Evolutionary conservation across 35 echinoderm and acorn worm species (phyloP), one percentile per base, ranked within the genome.

Genomic region (Patiria miniata): DNA sequence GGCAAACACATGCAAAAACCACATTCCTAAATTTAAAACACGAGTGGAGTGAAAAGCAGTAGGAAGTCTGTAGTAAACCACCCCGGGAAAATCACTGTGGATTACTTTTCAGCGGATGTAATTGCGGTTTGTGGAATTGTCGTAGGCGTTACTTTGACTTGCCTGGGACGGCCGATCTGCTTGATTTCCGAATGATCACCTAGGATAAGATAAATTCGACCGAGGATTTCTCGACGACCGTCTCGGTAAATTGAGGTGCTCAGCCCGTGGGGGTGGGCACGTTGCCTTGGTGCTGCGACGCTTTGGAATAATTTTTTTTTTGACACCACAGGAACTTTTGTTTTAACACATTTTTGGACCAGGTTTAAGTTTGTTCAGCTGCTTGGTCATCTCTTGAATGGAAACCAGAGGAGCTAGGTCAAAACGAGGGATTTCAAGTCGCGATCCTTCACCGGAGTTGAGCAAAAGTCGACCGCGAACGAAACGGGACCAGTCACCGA

Each of bases 11-110:
- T 47, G 42, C 42, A 12, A 47, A 47, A 47, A 22, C 19, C 65
- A 73, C 65, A 73, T 73, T 73, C 65, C 65, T 73, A 32, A 47
- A 73, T 73, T 73, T 23, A 73, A 73, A 73, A 73, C 65, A 73
- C 26, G 26, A 26, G 8, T 73, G 65, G 65, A 34, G 65, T 73
- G 65, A 23, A 23, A 26, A 28, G 14, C 8, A 26, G 29, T 32
- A 32, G 34, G 28, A 32, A 73, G 34, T 15, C 34, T 73, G 65
- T 73, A 14, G 34, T 9, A 73, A 73, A 73, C 65, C 26, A 73
- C 65, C 21, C 29, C 3, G 29, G 42, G 26, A 36, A 28, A 73
- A 60, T 60, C 26, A 73, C 26, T 30, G 34, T 26, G 65, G 14
- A 73, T 23, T 36, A 10, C 65, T 34, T 73, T 22, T 47, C 42